These are phyloP conservation scores for Acrocephalus arundinaceus DNA, from an alignment of 2,113 vertebrate species.

Conservation along the genomic window DNA sequence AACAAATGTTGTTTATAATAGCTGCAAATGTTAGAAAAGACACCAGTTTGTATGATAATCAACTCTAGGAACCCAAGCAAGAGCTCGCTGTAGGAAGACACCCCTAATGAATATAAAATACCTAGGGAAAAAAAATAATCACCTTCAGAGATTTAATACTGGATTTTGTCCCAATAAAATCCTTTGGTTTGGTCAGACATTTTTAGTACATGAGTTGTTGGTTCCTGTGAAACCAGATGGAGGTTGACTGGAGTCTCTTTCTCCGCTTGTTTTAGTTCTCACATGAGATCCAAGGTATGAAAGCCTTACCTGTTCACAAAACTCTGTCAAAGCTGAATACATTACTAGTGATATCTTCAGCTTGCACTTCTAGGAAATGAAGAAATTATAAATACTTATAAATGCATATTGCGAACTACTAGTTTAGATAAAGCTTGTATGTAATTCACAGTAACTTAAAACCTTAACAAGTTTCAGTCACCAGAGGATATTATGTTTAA, in stretches of 20 bases:
- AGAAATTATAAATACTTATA: background rate
- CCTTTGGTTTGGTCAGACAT: background rate
- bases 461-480: background rate
- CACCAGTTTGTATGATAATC: background rate
- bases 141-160: background rate
- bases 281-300: background rate
- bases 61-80: background rate
- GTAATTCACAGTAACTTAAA: background rate
- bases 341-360: background rate
- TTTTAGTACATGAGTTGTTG: background rate
- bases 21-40: background rate
- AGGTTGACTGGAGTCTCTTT: background rate
- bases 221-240: background rate
- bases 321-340: background rate
- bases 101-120: background rate
- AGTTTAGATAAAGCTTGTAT: background rate
- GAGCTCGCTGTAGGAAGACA: background rate
- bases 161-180: background rate
- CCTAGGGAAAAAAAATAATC: background rate
- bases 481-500: background rate
- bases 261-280: background rate
- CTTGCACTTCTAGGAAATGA: background rate
- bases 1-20: background rate
- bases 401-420: background rate
- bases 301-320: background rate